Conservation (phyloP, 2,113 vertebrate species). For the Phalacrocorax pelagicus region DNA sequence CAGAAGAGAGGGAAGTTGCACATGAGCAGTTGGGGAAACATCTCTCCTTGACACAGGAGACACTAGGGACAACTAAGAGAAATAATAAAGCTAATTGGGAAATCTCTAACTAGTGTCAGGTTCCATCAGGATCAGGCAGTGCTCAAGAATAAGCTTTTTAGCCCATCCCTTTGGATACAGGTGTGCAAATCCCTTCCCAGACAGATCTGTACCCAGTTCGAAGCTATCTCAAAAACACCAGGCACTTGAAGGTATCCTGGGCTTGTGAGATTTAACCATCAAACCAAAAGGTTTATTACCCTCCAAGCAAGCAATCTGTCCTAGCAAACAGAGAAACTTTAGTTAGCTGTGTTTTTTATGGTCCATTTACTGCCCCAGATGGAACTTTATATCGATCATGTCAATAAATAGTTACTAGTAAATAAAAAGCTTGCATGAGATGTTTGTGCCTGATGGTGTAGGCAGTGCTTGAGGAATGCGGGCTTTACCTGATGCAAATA, state of each 20-base stretch:
- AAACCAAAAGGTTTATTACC: neutral
- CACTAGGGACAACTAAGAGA: neutral
- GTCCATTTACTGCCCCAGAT: neutral
- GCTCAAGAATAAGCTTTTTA: neutral
- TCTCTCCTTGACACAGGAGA: neutral
- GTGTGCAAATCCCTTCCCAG: neutral
- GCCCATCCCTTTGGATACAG: neutral
- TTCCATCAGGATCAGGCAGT: neutral
- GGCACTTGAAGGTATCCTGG: neutral
- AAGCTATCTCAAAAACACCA: neutral
- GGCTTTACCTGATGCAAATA: neutral
- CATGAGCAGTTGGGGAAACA: rapidly evolving
- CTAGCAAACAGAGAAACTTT: neutral
- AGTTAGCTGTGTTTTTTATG: neutral
- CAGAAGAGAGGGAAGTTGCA: neutral
- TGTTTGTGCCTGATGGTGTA: neutral
- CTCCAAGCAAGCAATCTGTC: neutral
- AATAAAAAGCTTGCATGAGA: neutral
- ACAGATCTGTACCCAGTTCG: neutral
- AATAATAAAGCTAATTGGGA: neutral
- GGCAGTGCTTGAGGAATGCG: neutral
- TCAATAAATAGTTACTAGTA: neutral
- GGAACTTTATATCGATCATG: neutral
- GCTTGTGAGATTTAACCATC: neutral
- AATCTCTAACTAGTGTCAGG: neutral